phyloP scores from a whole-genome alignment of 2,113 vertebrate species.

The Coryphaenoides rupestris region DNA sequence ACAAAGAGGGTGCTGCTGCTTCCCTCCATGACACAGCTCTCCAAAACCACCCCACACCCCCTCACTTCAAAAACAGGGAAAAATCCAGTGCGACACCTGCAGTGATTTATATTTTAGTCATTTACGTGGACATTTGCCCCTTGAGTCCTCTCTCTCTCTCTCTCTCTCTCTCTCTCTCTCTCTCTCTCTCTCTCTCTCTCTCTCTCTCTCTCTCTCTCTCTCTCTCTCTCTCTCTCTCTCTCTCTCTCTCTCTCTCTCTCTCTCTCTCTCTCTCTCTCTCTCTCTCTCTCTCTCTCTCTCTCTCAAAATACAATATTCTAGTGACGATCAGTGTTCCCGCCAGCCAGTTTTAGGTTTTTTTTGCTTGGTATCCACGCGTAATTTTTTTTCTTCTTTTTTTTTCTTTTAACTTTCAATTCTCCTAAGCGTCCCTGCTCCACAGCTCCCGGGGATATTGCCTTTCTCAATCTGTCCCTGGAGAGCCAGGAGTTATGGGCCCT shows the following conservation, averaged over 20 bases:
- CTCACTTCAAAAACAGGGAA: background rate
- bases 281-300: background rate
- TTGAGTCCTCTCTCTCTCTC: conserved; percentile 3
- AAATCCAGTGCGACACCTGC: background rate
- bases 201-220: background rate
- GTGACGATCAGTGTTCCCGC: conserved; percentile 49
- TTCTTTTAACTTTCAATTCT: conserved; percentile 96
- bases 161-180: background rate
- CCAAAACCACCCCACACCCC: background rate
- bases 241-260: background rate
- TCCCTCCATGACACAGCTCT: background rate
- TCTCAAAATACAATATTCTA: conserved; percentile 68
- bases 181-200: conserved; percentile 10
- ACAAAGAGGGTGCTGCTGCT: too few species aligned
- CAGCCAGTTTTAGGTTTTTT: too few species aligned
- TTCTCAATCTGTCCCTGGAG: conserved; percentile 99
- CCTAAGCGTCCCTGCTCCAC: conserved; percentile 94
- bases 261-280: background rate
- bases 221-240: conserved; percentile 2
- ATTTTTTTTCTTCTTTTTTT: conserved; percentile 62
- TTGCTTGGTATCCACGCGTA: background rate
- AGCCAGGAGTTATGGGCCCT: conserved; percentile 98
- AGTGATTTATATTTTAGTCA: conserved; percentile 56
- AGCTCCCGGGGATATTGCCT: conserved; percentile 95
- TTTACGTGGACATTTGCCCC: conserved; percentile 60